phyloP scores from a whole-genome alignment of 1,140 invertebrate genomes.

The Rhagoletis zephyria region DNA sequence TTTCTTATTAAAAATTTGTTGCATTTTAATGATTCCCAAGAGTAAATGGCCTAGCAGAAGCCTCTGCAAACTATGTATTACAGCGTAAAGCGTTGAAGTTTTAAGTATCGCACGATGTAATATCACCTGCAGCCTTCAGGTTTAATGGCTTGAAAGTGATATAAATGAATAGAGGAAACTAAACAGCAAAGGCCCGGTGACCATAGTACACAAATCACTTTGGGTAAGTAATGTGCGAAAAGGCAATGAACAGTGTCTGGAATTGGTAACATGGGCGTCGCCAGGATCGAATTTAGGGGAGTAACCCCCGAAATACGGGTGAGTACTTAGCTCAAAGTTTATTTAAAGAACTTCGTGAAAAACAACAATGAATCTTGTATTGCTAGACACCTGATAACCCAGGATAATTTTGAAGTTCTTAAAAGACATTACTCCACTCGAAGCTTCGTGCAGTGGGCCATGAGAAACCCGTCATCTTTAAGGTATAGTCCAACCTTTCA shows the following conservation, averaged over 20 bases:
- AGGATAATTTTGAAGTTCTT: no score
- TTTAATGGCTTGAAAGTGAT: constrained; percentile 40
- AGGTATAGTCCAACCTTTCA: no score
- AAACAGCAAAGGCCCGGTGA: constrained; percentile 8
- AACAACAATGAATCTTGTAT: no score
- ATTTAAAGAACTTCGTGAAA: no score
- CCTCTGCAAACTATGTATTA: neutral
- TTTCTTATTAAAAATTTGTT: constrained; percentile 28
- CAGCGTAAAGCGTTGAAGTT: neutral
- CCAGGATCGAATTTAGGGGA: no score
- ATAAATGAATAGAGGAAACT: constrained; percentile 3
- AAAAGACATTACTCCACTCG: no score
- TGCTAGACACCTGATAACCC: no score
- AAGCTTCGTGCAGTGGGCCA: no score
- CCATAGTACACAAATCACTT: constrained; percentile 24
- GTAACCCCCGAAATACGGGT: no score
- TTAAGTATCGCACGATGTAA: neutral
- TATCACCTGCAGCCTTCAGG: constrained; percentile 29
- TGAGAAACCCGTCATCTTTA: no score
- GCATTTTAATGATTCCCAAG: neutral
- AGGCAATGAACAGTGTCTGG: neutral
- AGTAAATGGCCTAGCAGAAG: neutral
- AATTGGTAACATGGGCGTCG: no score
- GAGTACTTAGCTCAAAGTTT: no score
- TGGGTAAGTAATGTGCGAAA: neutral